A percentile compares a stretch with the other conserved stretches of the same genome.
phyloP scores from a whole-genome alignment of 2,888 invertebrate species.

The Noctua comes region DNA sequence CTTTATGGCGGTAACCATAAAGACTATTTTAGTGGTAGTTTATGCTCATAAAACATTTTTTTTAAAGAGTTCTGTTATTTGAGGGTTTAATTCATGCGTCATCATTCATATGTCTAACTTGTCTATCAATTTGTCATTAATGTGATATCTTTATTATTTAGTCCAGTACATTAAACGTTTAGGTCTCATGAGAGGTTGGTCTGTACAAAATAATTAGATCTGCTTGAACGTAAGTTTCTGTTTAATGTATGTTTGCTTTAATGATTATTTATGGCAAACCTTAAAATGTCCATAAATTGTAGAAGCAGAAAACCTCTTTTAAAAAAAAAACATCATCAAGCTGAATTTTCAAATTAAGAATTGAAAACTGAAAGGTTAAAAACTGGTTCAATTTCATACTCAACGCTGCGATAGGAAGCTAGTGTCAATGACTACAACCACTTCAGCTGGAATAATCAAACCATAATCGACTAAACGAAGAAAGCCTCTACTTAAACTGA shows the following conservation, averaged over 20 bases:
- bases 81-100: conserved; percentile 38
- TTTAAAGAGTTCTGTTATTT: conserved; percentile 8
- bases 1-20: conserved; percentile 48
- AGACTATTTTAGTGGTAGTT: conserved; percentile 47
- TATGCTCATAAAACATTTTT: not conserved
- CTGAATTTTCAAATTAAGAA: not conserved
- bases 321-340: no score
- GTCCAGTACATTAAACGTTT: not conserved
- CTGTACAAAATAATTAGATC: no score
- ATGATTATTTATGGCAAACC: not conserved
- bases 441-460: not conserved
- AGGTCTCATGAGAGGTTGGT: not conserved
- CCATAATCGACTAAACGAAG: conserved; percentile 24
- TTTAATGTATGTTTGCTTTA: not conserved
- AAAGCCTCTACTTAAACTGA: not conserved
- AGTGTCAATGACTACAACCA: not conserved
- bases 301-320: not conserved
- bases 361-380: not conserved
- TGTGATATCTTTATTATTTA: conserved; percentile 27
- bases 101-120: conserved; percentile 3
- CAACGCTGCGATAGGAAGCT: not conserved
- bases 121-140: conserved; percentile 55
- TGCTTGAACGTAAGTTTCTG: not conserved
- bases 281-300: no score
- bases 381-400: not conserved